These are phyloP conservation scores for Momotus momota DNA, from an alignment of 2,797 vertebrate species.

Conservation along the genomic window DNA sequence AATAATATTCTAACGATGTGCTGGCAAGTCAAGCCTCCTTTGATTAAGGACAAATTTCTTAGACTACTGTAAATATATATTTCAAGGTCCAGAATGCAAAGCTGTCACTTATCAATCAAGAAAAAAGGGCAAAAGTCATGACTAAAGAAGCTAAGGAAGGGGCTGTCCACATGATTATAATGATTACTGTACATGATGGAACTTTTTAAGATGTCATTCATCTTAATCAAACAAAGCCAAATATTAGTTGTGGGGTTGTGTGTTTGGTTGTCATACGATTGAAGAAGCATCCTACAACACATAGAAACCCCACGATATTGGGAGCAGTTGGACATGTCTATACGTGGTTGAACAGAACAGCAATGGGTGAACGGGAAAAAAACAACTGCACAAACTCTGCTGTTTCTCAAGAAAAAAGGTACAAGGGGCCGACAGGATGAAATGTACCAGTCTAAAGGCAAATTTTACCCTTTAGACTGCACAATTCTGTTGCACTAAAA, in stretches of 20 bases:
- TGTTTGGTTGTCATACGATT: neutral
- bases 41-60: slow-evolving; percentile 71
- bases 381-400: neutral
- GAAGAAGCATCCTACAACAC: rapidly evolving
- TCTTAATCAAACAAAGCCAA: neutral
- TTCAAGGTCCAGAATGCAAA: slow-evolving; percentile 30
- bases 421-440: neutral
- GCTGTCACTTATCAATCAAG: slow-evolving; percentile 69
- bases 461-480: neutral
- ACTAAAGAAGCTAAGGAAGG: slow-evolving; percentile 63
- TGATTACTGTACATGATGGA: slow-evolving; percentile 28
- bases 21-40: slow-evolving; percentile 74
- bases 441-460: neutral
- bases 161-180: slow-evolving; percentile 17
- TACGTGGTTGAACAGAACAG: neutral
- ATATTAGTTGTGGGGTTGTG: neutral
- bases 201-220: slow-evolving; percentile 60
- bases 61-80: slow-evolving; percentile 78
- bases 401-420: neutral
- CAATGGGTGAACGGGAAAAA: neutral
- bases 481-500: neutral
- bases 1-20: slow-evolving; percentile 74
- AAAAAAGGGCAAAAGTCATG: slow-evolving; percentile 63
- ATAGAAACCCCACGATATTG: neutral
- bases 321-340: neutral